Percentiles rank a stretch among this genome's conserved stretches.
phyloP scores from a whole-genome alignment of 1,140 invertebrate genomes.

The Drosophila murphyi region DNA sequence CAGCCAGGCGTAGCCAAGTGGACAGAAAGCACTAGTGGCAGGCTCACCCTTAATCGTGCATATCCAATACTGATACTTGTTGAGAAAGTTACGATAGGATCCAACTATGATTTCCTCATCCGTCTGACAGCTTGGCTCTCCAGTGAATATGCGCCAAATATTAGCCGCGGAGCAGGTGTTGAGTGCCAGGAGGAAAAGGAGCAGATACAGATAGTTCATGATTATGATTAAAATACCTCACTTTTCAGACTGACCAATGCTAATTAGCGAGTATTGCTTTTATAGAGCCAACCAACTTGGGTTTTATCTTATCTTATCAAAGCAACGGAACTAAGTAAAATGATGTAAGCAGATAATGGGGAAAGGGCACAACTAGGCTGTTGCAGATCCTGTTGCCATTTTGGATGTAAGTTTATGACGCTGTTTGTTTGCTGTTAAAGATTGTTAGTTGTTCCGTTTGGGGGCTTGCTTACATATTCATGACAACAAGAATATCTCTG shows the following conservation, averaged over 20 bases:
- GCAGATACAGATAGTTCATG: slow-evolving; percentile 52
- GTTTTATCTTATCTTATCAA: slow-evolving; percentile 67
- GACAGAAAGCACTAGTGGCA: slow-evolving; percentile 39
- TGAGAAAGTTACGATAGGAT: slow-evolving; percentile 53
- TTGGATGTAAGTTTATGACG: slow-evolving; percentile 64
- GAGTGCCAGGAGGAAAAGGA: slow-evolving; percentile 36
- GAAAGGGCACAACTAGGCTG: neutral
- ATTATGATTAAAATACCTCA: slow-evolving; percentile 20
- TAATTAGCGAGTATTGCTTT: slow-evolving; percentile 36
- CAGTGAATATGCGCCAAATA: slow-evolving; percentile 48
- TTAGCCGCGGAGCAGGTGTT: slow-evolving; percentile 12
- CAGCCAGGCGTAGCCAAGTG: slow-evolving; percentile 27
- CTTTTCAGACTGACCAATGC: slow-evolving; percentile 64
- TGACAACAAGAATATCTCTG: slow-evolving; percentile 58
- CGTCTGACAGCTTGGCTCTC: slow-evolving; percentile 72
- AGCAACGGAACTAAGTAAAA: slow-evolving; percentile 49
- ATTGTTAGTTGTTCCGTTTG: slow-evolving; percentile 45
- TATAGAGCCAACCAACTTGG: slow-evolving; percentile 45
- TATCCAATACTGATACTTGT: slow-evolving; percentile 63
- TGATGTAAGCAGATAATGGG: slow-evolving; percentile 49
- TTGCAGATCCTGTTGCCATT: slow-evolving; percentile 30
- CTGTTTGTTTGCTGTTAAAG: slow-evolving; percentile 64
- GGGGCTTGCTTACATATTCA: slow-evolving; percentile 70
- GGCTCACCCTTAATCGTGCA: slow-evolving; percentile 48
- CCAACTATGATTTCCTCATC: slow-evolving; percentile 48